These are phyloP conservation scores for Hyppa rectilinea DNA, from an alignment of 2,888 invertebrate genomes.

Conservation along the genomic window DNA sequence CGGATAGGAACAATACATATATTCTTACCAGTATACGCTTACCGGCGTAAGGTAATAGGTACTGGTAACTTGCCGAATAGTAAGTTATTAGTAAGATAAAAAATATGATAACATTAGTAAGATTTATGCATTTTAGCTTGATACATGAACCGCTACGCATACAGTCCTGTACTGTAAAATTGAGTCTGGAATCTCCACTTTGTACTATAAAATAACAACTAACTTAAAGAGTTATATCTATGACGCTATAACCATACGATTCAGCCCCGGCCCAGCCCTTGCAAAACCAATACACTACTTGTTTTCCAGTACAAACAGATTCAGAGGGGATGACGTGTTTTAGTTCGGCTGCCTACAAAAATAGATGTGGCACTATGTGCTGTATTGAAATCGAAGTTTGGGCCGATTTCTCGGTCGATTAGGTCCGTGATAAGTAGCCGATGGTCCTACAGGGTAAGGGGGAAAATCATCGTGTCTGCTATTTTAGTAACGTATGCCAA, in stretches of 20 bases:
- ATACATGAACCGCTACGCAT: background rate
- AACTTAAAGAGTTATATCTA: background rate
- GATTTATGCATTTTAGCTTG: background rate
- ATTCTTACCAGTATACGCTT: no score
- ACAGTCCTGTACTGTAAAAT: background rate
- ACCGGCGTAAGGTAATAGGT: no score
- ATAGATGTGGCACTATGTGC: constrained; percentile 26
- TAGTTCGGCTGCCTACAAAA: constrained; percentile 13
- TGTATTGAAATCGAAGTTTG: constrained; percentile 30
- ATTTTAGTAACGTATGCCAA: constrained; percentile 23
- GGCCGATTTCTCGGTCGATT: constrained; percentile 74
- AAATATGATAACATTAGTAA: no score
- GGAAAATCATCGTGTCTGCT: constrained; percentile 25
- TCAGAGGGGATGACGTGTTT: constrained; percentile 40
- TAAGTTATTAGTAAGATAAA: no score
- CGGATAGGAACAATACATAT: no score
- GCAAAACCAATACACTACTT: constrained; percentile 45
- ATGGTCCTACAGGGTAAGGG: constrained; percentile 32
- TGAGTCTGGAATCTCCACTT: background rate
- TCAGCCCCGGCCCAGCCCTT: constrained; percentile 27
- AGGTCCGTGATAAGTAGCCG: constrained; percentile 74
- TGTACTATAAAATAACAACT: background rate
- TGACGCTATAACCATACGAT: background rate
- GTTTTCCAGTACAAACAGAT: constrained; percentile 37
- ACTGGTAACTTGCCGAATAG: no score